phyloP scores from a whole-genome alignment of 2,888 invertebrate genomes.

The Pseudococcus viburni region DNA sequence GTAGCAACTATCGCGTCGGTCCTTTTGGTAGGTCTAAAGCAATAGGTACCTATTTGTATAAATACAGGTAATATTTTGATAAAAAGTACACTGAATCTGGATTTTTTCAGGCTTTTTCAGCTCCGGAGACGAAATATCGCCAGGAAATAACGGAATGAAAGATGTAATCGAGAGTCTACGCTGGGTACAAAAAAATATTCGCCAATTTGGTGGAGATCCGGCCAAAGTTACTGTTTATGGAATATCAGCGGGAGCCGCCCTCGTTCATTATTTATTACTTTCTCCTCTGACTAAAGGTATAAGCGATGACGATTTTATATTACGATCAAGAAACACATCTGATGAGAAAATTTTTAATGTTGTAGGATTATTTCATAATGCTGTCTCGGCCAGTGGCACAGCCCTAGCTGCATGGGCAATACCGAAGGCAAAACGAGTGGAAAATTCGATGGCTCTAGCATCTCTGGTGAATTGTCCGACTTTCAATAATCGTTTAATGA shows the following conservation, averaged over 20 bases:
- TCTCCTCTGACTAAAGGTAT: not conserved
- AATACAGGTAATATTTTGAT: too few species aligned
- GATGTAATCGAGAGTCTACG: not conserved
- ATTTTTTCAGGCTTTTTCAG: constrained; percentile 45
- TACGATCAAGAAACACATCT: constrained; percentile 38
- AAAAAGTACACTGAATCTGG: too few species aligned
- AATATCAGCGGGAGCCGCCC: not conserved
- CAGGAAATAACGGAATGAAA: constrained; percentile 57
- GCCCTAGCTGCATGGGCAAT: not conserved
- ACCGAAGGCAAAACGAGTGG: not conserved
- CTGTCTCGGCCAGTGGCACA: not conserved
- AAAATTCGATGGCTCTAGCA: constrained; percentile 7
- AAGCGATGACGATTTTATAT: too few species aligned
- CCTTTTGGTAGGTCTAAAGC: constrained; percentile 51
- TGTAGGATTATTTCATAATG: constrained; percentile 23
- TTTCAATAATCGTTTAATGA: not conserved
- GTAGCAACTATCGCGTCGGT: constrained; percentile 32
- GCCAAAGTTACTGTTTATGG: constrained; percentile 22
- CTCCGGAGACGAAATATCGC: constrained; percentile 1
- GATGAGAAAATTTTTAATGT: constrained; percentile 10
- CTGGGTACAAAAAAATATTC: constrained; percentile 55
- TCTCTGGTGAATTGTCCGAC: not conserved
- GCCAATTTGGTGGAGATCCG: constrained; percentile 52
- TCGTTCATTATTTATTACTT: constrained; percentile 2
- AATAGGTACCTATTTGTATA: too few species aligned